phyloP scores from a whole-genome alignment of 2,113 vertebrate genomes.

The Morone saxatilis region DNA sequence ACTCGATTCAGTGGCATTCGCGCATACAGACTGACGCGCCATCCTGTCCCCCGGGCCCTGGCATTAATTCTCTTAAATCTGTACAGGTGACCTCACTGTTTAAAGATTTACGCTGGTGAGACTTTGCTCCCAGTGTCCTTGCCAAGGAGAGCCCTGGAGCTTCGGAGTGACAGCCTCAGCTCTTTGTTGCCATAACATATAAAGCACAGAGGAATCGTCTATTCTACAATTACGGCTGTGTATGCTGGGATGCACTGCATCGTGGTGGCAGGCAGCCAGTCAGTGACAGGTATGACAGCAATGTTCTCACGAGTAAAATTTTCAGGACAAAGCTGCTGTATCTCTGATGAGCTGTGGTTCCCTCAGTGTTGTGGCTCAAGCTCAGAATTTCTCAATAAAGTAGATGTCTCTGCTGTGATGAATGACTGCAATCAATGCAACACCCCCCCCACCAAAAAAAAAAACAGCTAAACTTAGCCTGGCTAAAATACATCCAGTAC shows the following conservation, averaged over 20 bases:
- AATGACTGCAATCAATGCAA: slow-evolving; percentile 61
- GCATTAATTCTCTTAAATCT: slow-evolving; percentile 79
- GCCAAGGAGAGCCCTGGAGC: slow-evolving; percentile 51
- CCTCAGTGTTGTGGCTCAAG: slow-evolving; percentile 21
- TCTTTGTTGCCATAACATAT: slow-evolving; percentile 56
- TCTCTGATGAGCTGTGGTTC: slow-evolving; percentile 55
- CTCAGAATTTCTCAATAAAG: slow-evolving; percentile 41
- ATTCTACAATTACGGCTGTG: slow-evolving; percentile 51
- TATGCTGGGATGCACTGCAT: slow-evolving; percentile 38
- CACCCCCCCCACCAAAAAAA: not conserved
- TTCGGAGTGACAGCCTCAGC: slow-evolving; percentile 43
- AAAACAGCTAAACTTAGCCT: slow-evolving; percentile 25
- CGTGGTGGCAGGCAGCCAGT: slow-evolving; percentile 50
- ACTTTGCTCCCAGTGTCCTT: slow-evolving; percentile 69
- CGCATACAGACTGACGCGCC: slow-evolving; percentile 50
- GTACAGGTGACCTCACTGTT: slow-evolving; percentile 78
- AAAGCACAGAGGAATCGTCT: slow-evolving; percentile 59
- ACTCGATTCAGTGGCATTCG: slow-evolving; percentile 72
- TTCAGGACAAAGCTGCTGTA: slow-evolving; percentile 60
- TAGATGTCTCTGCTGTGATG: slow-evolving; percentile 42
- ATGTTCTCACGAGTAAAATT: slow-evolving; percentile 52
- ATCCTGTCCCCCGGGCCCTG: slow-evolving; percentile 57
- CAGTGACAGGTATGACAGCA: slow-evolving; percentile 62
- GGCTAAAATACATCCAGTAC: slow-evolving; percentile 8
- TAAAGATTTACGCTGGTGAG: slow-evolving; percentile 80